These are phyloP conservation scores for Nomada hirtipes DNA, from an alignment of 2,888 invertebrate species.

Conservation along the genomic window DNA sequence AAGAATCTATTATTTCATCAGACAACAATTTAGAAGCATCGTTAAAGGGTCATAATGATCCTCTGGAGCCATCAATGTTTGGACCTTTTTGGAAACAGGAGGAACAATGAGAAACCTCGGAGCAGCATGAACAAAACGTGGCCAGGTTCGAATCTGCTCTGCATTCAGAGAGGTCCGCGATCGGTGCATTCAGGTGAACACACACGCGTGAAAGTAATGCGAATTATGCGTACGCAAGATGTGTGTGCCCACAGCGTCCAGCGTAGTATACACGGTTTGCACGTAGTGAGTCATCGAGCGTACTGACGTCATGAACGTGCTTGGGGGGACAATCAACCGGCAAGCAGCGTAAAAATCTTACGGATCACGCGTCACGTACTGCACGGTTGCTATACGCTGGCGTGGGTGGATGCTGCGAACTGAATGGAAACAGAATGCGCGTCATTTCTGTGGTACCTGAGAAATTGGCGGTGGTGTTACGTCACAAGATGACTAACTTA, in stretches of 20 bases:
- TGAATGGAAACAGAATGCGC: constrained; percentile 44
- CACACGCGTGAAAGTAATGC: constrained; percentile 29
- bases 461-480: constrained; percentile 13
- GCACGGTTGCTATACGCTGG: constrained; percentile 49
- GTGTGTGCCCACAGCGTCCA: constrained; percentile 10
- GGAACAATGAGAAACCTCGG: too few species aligned
- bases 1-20: too few species aligned
- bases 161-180: not conserved
- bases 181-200: constrained; percentile 9
- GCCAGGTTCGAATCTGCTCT: not conserved
- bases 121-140: not conserved
- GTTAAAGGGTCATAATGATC: too few species aligned
- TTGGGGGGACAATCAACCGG: constrained; percentile 74
- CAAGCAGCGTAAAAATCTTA: constrained; percentile 69
- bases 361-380: constrained; percentile 56
- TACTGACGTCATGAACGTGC: constrained; percentile 70
- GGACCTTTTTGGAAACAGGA: not conserved
- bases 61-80: too few species aligned
- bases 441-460: constrained; percentile 15
- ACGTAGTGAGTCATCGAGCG: constrained; percentile 66
- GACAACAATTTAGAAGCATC: too few species aligned
- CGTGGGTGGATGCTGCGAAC: constrained; percentile 52
- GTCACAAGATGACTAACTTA: not conserved
- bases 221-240: constrained; percentile 50
- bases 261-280: constrained; percentile 41